phyloP scores from a whole-genome alignment of 2,888 invertebrate species.

The Thereva nobilitata region DNA sequence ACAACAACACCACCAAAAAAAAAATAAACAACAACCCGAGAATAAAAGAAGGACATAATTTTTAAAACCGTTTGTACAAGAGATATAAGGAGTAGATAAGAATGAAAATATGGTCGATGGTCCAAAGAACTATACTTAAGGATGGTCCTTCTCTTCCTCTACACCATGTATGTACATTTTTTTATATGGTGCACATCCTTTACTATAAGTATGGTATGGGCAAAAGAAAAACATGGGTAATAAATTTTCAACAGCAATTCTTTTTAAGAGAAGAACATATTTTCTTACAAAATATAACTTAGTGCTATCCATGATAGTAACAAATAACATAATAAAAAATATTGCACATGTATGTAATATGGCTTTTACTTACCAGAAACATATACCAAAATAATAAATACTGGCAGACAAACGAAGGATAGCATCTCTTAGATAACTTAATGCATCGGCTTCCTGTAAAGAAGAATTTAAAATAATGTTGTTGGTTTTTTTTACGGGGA shows the following conservation, averaged over 20 bases:
- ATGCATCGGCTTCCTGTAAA: constrained; percentile 45
- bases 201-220: background rate
- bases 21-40: no score
- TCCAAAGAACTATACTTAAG: no score
- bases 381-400: constrained; percentile 47
- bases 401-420: constrained; percentile 46
- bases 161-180: no score
- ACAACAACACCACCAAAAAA: no score
- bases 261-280: constrained; percentile 15
- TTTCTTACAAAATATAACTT: constrained; percentile 30
- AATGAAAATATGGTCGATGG: no score
- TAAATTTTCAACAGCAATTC: constrained; percentile 29
- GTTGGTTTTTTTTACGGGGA: background rate
- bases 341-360: background rate
- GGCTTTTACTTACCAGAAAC: constrained; percentile 45
- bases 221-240: constrained; percentile 16
- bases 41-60: no score
- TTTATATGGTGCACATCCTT: no score
- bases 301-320: constrained; percentile 6
- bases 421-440: constrained; percentile 46
- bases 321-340: background rate
- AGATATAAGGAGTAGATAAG: no score
- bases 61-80: no score
- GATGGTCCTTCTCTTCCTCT: no score
- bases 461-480: constrained; percentile 21